phyloP scores from a whole-genome alignment of 2,888 invertebrate species.

The Norana najaformis region DNA sequence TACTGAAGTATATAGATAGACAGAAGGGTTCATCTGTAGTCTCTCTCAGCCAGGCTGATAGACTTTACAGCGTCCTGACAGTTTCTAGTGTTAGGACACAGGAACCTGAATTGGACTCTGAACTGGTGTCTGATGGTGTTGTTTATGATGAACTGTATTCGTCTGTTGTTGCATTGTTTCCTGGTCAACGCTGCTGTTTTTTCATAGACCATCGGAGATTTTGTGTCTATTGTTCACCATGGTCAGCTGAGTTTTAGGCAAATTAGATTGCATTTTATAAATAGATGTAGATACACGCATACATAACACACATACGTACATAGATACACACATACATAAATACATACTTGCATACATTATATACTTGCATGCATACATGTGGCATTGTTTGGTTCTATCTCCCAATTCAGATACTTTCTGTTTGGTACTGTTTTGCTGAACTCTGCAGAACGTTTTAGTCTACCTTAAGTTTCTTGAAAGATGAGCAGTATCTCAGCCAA shows the following conservation, averaged over 20 bases:
- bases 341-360: slow-evolving; percentile 24
- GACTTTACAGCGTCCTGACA: background rate
- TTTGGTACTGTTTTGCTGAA: background rate
- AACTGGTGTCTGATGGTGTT: background rate
- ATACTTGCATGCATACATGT: slow-evolving; percentile 22
- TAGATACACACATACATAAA: background rate
- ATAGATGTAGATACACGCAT: background rate
- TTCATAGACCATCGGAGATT: background rate
- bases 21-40: background rate
- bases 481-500: no score
- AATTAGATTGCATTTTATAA: background rate
- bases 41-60: background rate
- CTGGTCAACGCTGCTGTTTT: background rate
- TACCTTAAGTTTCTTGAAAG: background rate
- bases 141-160: background rate
- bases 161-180: background rate
- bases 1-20: background rate
- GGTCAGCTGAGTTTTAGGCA: background rate
- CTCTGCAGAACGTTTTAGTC: background rate
- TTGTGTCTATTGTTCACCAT: background rate
- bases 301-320: background rate
- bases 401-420: background rate
- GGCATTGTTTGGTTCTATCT: background rate
- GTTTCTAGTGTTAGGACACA: no score
- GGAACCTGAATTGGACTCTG: background rate